These are phyloP conservation scores for Gymnodraco acuticeps DNA, from an alignment of 2,797 vertebrate genomes.

Conservation along the genomic window DNA sequence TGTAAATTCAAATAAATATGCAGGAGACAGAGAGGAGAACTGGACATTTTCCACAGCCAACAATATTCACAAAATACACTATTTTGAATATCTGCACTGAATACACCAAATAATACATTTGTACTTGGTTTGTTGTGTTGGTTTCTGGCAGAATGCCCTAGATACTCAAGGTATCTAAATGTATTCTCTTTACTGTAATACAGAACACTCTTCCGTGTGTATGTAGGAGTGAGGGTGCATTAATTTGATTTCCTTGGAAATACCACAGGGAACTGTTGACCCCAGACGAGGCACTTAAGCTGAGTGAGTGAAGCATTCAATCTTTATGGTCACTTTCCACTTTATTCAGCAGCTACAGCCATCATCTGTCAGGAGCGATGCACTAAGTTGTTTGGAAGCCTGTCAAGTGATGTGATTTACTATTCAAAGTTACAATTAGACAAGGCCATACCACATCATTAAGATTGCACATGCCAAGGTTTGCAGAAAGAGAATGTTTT, in stretches of 20 bases:
- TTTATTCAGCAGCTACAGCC: constrained; percentile 65
- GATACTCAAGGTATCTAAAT: constrained; percentile 25
- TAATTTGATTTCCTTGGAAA: constrained; percentile 60
- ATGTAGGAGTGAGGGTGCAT: background rate
- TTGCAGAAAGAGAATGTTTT: constrained; percentile 17
- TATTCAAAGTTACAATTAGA: constrained; percentile 51
- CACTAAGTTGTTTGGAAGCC: constrained; percentile 63
- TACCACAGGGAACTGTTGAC: constrained; percentile 75
- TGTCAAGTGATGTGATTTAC: constrained; percentile 58
- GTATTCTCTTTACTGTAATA: constrained; percentile 1
- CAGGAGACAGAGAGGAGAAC: background rate
- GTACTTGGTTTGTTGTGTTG: background rate
- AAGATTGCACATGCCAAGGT: constrained; percentile 8
- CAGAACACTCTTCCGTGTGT: background rate
- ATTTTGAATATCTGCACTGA: background rate
- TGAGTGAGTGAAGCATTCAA: constrained; percentile 74
- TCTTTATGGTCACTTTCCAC: constrained; percentile 77
- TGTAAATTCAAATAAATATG: background rate
- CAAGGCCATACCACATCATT: constrained; percentile 31
- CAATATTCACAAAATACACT: background rate
- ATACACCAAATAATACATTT: background rate
- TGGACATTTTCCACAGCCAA: background rate
- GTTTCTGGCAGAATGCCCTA: constrained; percentile 19
- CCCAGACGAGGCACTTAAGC: constrained; percentile 70
- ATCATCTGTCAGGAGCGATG: constrained; percentile 66